These are phyloP conservation scores for Leptinotarsa peninsularis DNA, from an alignment of 2,888 invertebrate genomes.

Conservation along the genomic window DNA sequence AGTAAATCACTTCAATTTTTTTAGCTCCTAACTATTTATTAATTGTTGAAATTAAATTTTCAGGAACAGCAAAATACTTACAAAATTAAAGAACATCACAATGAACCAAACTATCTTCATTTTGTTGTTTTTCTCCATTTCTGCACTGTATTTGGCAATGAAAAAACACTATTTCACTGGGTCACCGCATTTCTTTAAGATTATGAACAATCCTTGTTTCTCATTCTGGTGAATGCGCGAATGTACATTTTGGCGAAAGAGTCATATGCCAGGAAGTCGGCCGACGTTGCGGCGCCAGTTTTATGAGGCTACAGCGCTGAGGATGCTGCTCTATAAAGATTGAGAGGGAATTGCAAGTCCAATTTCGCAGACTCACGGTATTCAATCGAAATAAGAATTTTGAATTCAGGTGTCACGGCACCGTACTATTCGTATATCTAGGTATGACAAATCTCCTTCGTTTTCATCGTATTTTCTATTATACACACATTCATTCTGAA, in stretches of 20 bases:
- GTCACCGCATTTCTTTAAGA: slow-evolving; percentile 24
- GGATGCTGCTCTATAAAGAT: slow-evolving; percentile 17
- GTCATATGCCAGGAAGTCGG: slow-evolving; percentile 37
- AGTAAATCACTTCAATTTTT: no score
- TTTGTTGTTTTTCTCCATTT: slow-evolving; percentile 41
- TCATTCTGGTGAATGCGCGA: slow-evolving; percentile 26
- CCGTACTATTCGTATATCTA: background rate
- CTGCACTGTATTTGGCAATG: slow-evolving; percentile 8
- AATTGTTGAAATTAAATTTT: slow-evolving; percentile 4
- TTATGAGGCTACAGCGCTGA: slow-evolving; percentile 2
- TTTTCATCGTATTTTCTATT: no score
- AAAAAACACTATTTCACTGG: background rate
- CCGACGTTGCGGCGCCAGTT: slow-evolving; percentile 48
- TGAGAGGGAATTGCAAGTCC: background rate
- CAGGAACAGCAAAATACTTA: slow-evolving; percentile 47
- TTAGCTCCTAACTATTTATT: no score
- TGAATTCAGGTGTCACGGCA: background rate
- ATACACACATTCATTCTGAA: no score
- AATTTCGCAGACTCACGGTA: background rate
- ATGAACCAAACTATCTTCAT: slow-evolving; percentile 55
- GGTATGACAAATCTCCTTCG: no score
- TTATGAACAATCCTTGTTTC: slow-evolving; percentile 3
- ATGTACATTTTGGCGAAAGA: slow-evolving; percentile 8
- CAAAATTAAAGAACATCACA: slow-evolving; percentile 57
- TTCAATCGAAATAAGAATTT: background rate